These are phyloP conservation scores for Caenorhabditis sinica DNA, from an alignment of 2,888 invertebrate species.

Conservation along the genomic window DNA sequence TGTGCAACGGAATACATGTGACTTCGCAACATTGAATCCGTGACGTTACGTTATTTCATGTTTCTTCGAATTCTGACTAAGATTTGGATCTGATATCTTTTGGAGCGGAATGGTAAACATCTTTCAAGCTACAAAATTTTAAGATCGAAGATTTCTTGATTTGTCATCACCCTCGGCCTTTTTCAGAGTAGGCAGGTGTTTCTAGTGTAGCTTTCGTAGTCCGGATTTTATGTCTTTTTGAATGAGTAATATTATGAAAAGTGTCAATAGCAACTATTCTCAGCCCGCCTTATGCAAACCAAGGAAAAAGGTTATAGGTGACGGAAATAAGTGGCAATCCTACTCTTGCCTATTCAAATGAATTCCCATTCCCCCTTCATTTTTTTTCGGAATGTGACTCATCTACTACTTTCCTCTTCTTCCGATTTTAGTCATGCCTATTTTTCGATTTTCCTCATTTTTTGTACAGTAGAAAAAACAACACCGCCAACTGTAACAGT, in stretches of 20 bases:
- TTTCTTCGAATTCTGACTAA: neutral
- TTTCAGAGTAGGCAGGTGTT: neutral
- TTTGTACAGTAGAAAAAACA: neutral
- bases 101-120: neutral
- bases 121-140: neutral
- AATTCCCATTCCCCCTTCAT: neutral
- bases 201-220: neutral
- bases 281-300: conserved; percentile 23
- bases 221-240: neutral
- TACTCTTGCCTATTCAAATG: neutral
- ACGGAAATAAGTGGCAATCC: neutral
- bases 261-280: conserved; percentile 6
- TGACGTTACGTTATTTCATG: neutral
- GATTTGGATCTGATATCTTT: neutral
- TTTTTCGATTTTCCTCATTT: conserved; percentile 6
- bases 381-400: conserved; percentile 11
- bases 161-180: neutral
- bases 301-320: neutral
- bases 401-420: neutral
- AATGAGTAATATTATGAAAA: conserved; percentile 6
- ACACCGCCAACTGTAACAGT: conserved; percentile 19
- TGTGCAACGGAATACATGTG: conserved; percentile 5
- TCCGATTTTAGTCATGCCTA: conserved; percentile 1
- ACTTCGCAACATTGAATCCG: conserved; percentile 6
- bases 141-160: neutral